Evolutionary conservation across 1,140 invertebrate genomes (phyloP), one percentile per base, ranked within the genome.

Genomic region (Drosophila gunungcola): DNA sequence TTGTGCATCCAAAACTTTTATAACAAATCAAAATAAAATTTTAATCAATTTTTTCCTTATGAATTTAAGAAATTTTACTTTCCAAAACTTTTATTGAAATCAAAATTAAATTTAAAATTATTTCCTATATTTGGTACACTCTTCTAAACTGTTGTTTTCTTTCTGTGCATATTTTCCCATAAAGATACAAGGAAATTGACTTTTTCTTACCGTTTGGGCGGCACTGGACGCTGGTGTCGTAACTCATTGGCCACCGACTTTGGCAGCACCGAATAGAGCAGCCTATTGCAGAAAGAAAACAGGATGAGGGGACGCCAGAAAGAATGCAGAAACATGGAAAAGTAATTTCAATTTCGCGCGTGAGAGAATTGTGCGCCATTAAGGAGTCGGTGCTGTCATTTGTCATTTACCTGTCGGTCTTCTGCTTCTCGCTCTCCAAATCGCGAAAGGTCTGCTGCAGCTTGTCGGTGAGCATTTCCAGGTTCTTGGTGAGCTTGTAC

Each of bases 391-490:
- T 41, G 46, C 64, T 65, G 60, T 74, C 57, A 57, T 78, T 76
- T 76, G 39, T 56, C 60, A 69, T 73, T 75, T 93, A 98, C 97
- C 97, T 97, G 93, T 99, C 98, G 29, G 98, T 99, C 93, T 99
- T 99, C 92, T 97, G 96, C 91, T 99, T 99, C 93, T 99, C 98
- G 16, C 96, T 95, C 86, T 99, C 98, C 75, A 99, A 93, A 92
- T 99, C 98, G 51, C 97, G 94, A 93, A 98, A 98, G 1, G 98
- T 98, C 91, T 98, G 97, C 91, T 99, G 98, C 54, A 99, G 93
- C 92, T 99, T 98, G 92, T 99, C 98, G 3, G 98, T 99, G 4
- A 99, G 95, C 54, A 99, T 95, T 93, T 99, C 98, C 76, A 99
- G 93, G 93, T 99, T 98, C 92, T 97, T 96, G 2, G 98, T 99